phyloP scores from a whole-genome alignment of 2,888 invertebrate genomes.

The Biston stratarius region DNA sequence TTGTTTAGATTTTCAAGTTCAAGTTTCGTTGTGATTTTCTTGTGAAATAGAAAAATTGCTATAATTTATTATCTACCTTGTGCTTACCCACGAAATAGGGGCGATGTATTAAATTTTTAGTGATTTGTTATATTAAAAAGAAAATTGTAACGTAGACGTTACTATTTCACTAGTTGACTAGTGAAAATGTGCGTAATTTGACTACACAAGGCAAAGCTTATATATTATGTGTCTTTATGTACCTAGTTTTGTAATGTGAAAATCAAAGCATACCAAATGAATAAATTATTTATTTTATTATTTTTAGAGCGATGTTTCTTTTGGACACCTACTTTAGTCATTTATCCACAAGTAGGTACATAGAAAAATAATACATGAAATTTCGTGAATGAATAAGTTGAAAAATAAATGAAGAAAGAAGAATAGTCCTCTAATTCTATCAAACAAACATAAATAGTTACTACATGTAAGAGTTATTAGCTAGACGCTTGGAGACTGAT shows the following conservation, averaged over 20 bases:
- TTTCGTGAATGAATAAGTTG: no score
- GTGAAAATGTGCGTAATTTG: neutral
- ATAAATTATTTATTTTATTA: slow-evolving; percentile 60
- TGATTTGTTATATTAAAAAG: neutral
- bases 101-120: neutral
- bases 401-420: no score
- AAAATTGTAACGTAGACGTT: no score
- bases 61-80: slow-evolving; percentile 18
- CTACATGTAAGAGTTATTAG: no score
- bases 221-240: neutral
- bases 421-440: no score
- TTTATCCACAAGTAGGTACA: neutral
- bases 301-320: slow-evolving; percentile 13
- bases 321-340: neutral
- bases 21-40: slow-evolving; percentile 44
- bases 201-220: neutral
- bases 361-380: no score
- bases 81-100: slow-evolving; percentile 6
- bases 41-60: slow-evolving; percentile 46
- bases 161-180: neutral
- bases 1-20: slow-evolving; percentile 53
- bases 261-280: slow-evolving; percentile 69
- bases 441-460: no score
- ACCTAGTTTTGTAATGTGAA: slow-evolving; percentile 47
- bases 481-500: no score